phyloP scores from a whole-genome alignment of 2,113 vertebrate genomes.

The Melanerpes formicivorus region DNA sequence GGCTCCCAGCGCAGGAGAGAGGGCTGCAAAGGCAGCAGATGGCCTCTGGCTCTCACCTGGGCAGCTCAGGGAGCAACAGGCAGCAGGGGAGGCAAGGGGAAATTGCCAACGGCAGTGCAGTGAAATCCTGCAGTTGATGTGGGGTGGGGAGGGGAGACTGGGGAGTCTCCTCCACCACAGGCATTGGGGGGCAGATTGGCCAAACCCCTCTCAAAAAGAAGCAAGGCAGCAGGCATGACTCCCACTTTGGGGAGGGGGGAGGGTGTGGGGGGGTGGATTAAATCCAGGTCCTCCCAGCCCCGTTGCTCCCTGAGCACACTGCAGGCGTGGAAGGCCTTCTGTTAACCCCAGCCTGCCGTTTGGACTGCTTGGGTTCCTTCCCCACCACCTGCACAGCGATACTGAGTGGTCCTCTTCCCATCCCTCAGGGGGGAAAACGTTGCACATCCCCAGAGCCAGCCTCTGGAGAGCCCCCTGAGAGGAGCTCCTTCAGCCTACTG shows the following conservation, averaged over 20 bases:
- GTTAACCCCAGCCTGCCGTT: neutral
- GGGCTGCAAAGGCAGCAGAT: neutral
- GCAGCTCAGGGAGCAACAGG: neutral
- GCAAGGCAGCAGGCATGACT: neutral
- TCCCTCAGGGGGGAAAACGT: neutral
- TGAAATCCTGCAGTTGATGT: neutral
- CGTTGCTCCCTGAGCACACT: neutral
- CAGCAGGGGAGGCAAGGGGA: neutral
- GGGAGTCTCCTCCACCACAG: neutral
- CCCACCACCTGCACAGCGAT: neutral
- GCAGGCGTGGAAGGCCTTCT: neutral
- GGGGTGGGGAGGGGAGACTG: neutral
- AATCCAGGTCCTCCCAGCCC: neutral
- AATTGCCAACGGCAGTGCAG: neutral
- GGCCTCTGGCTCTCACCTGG: neutral
- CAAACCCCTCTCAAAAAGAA: neutral
- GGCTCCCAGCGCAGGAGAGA: neutral
- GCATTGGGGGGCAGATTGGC: neutral
- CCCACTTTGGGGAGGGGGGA: neutral
- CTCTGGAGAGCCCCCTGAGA: neutral
- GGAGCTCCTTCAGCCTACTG: neutral
- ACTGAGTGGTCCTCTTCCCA: neutral
- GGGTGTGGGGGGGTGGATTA: neutral
- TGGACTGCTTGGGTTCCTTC: neutral
- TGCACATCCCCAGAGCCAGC: neutral